Evolutionary conservation across 2,888 invertebrate species (phyloP).

Genomic region (Drosophila neotestacea): DNA sequence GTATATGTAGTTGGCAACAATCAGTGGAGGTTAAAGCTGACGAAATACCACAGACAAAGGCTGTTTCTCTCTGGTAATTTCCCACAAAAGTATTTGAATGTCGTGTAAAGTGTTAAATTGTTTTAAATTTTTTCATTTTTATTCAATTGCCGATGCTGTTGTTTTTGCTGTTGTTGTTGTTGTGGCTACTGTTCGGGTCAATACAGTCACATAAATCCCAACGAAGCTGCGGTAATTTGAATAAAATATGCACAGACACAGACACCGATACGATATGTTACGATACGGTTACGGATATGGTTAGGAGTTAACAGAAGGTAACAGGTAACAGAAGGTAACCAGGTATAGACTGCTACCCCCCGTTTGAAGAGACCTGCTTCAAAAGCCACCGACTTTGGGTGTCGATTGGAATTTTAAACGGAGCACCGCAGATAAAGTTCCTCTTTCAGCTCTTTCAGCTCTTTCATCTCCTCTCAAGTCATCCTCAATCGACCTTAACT

Average conservation of each 20-base stretch:
- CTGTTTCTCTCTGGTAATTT: constrained; percentile 58
- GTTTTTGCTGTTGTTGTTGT: constrained; percentile 25
- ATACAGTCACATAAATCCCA: constrained; percentile 68
- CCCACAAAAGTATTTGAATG: constrained; percentile 79
- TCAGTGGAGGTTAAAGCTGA: constrained; percentile 61
- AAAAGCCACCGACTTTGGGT: constrained; percentile 72
- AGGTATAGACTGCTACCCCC: constrained; percentile 5
- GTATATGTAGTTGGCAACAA: constrained; percentile 51
- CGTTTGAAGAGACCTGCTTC: constrained; percentile 41
- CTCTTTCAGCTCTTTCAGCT: neutral
- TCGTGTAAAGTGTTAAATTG: constrained; percentile 81
- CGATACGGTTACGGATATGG: constrained; percentile 7
- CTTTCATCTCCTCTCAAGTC: neutral
- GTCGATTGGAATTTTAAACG: constrained; percentile 81
- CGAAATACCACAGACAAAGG: constrained; percentile 63
- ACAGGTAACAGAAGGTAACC: constrained; percentile 16
- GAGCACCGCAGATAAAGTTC: constrained; percentile 64
- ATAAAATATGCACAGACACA: constrained; percentile 71
- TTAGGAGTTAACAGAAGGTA: constrained; percentile 10
- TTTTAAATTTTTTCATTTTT: constrained; percentile 66
- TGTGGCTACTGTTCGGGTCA: constrained; percentile 44
- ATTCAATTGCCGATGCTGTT: constrained; percentile 12
- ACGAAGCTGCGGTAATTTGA: constrained; percentile 70
- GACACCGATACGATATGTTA: constrained; percentile 7
- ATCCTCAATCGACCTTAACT: neutral